Evolutionary conservation across 2,797 vertebrate species (phyloP).

Genomic region (Adelosebastes latens): DNA sequence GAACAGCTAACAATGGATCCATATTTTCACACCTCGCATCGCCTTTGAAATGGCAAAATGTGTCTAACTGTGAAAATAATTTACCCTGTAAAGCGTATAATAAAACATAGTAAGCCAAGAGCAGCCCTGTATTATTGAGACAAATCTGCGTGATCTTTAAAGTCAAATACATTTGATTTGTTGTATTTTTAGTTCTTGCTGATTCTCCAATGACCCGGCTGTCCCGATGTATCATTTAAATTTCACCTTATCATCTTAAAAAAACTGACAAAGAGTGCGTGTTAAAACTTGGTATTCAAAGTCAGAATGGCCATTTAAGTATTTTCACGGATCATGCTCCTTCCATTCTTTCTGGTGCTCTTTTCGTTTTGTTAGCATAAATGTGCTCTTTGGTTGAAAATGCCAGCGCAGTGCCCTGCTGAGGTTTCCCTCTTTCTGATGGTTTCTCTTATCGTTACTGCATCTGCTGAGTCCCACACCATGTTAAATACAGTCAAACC

Average conservation of each 20-base stretch:
- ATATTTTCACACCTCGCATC: neutral
- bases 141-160: slow-evolving; percentile 8
- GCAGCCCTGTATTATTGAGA: neutral
- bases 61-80: neutral
- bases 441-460: slow-evolving; percentile 39
- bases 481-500: slow-evolving; percentile 46
- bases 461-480: slow-evolving; percentile 46
- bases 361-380: slow-evolving; percentile 38
- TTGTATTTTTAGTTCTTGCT: slow-evolving; percentile 12
- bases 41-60: neutral
- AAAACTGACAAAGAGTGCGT: neutral
- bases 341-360: slow-evolving; percentile 20
- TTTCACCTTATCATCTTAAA: neutral
- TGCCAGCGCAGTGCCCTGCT: slow-evolving; percentile 69
- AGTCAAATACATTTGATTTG: slow-evolving; percentile 7
- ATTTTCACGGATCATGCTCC: slow-evolving; percentile 49
- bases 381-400: slow-evolving; percentile 69
- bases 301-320: slow-evolving; percentile 40
- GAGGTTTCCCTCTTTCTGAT: slow-evolving; percentile 58
- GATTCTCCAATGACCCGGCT: slow-evolving; percentile 1
- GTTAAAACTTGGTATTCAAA: slow-evolving; percentile 34
- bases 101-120: neutral
- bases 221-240: slow-evolving; percentile 17
- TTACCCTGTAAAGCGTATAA: neutral
- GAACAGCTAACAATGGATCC: neutral